Evolutionary conservation across 2,113 vertebrate genomes (phyloP).

Genomic region (Hoplias malabaricus): DNA sequence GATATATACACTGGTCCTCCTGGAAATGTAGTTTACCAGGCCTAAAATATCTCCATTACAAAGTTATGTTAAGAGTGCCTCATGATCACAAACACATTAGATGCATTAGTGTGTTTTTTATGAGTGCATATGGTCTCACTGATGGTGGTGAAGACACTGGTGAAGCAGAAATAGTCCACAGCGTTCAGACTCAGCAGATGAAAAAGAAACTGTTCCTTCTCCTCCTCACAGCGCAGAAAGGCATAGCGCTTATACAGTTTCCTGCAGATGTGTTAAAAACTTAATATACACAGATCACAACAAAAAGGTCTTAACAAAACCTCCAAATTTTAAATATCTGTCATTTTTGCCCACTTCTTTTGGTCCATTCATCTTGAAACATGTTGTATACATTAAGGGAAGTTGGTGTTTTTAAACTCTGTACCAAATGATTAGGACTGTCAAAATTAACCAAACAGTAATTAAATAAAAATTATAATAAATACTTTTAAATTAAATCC

Average conservation of each 20-base stretch:
- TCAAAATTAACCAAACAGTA: too few species aligned
- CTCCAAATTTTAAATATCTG: too few species aligned
- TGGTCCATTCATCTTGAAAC: not conserved
- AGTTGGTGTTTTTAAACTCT: too few species aligned
- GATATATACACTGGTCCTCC: too few species aligned
- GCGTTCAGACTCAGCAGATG: constrained; percentile 96
- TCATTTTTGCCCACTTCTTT: not conserved
- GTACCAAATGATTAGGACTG: too few species aligned
- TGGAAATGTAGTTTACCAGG: too few species aligned
- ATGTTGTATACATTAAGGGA: not conserved
- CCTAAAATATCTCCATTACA: too few species aligned
- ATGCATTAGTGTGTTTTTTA: not conserved
- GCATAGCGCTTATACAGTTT: constrained; percentile 95
- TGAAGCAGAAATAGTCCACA: constrained; percentile 98
- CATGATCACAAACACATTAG: too few species aligned
- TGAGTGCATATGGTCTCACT: constrained; percentile 68
- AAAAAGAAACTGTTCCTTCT: constrained; percentile 95
- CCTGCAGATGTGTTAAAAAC: constrained; percentile 65
- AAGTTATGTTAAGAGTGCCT: too few species aligned
- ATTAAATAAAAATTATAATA: too few species aligned
- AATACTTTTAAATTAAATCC: too few species aligned
- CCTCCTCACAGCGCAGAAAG: constrained; percentile 94
- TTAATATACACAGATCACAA: not conserved
- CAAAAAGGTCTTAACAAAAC: too few species aligned
- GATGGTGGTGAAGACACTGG: constrained; percentile 91